These are phyloP conservation scores for Capromys pilorides DNA, from an alignment of 2,797 vertebrate genomes.

Conservation along the genomic window DNA sequence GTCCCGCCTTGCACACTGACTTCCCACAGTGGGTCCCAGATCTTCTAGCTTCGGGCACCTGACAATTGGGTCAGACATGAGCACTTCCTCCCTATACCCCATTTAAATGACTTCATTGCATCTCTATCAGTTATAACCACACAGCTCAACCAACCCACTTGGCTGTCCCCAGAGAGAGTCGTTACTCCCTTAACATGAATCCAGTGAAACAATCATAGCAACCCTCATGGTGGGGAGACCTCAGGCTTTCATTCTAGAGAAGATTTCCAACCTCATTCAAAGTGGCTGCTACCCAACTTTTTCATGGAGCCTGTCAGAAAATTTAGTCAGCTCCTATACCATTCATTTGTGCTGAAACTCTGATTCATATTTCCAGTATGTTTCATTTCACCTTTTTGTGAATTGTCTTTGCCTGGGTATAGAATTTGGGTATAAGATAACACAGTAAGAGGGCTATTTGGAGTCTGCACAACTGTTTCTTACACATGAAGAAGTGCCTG, in stretches of 20 bases:
- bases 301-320: neutral
- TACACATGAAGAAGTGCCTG: neutral
- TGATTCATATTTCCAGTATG: neutral
- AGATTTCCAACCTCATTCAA: neutral
- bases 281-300: neutral
- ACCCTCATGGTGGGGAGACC: neutral
- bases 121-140: neutral
- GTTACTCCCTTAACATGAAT: neutral
- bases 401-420: neutral
- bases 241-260: neutral
- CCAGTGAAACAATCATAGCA: neutral
- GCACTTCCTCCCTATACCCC: neutral
- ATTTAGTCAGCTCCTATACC: neutral
- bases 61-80: accelerated
- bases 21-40: accelerated
- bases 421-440: neutral
- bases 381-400: neutral
- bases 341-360: neutral
- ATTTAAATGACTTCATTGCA: neutral
- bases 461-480: neutral
- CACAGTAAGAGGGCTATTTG: neutral
- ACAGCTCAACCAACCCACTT: neutral
- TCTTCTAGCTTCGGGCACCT: neutral
- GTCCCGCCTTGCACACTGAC: accelerated
- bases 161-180: neutral